These are phyloP conservation scores for Hirtodrosophila confusa DNA, from an alignment of 2,888 invertebrate species.

Conservation along the genomic window DNA sequence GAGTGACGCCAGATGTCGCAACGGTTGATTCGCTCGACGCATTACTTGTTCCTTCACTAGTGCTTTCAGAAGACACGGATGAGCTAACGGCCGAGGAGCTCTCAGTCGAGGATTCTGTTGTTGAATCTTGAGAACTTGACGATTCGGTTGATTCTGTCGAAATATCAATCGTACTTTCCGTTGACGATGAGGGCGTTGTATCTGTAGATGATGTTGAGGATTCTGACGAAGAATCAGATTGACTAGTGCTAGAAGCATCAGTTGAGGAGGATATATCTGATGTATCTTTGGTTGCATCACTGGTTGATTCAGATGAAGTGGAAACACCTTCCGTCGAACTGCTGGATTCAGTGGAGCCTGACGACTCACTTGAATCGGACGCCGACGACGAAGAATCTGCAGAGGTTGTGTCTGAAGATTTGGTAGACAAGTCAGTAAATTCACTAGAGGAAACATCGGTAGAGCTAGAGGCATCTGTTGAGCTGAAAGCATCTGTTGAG, in stretches of 20 bases:
- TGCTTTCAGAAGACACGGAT: slow-evolving; percentile 18
- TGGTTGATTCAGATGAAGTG: slow-evolving; percentile 35
- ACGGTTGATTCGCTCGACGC: slow-evolving; percentile 24
- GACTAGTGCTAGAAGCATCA: slow-evolving; percentile 23
- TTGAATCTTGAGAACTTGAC: slow-evolving; percentile 23
- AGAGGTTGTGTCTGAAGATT: slow-evolving; percentile 26
- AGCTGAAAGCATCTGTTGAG: slow-evolving; percentile 18
- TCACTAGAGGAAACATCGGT: slow-evolving; percentile 24
- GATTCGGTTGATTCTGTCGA: slow-evolving; percentile 58
- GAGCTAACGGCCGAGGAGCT: slow-evolving; percentile 29
- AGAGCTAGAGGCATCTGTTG: slow-evolving; percentile 34
- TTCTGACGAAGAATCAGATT: slow-evolving; percentile 23
- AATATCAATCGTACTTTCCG: slow-evolving; percentile 44
- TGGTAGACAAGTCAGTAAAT: slow-evolving; percentile 23
- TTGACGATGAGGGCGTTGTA: slow-evolving; percentile 43
- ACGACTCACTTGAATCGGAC: slow-evolving; percentile 17
- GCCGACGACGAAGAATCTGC: slow-evolving; percentile 19
- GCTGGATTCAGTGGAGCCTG: slow-evolving; percentile 32
- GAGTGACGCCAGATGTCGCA: slow-evolving; percentile 18
- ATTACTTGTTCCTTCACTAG: slow-evolving; percentile 18
- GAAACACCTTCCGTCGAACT: slow-evolving; percentile 43
- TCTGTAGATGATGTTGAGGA: slow-evolving; percentile 39
- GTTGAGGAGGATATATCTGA: slow-evolving; percentile 47
- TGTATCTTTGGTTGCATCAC: slow-evolving; percentile 26
- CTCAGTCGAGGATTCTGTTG: slow-evolving; percentile 32